Base-by-base conservation (phyloP, 2,888 invertebrate genomes). In the Dicyrtomina minuta region DNA sequence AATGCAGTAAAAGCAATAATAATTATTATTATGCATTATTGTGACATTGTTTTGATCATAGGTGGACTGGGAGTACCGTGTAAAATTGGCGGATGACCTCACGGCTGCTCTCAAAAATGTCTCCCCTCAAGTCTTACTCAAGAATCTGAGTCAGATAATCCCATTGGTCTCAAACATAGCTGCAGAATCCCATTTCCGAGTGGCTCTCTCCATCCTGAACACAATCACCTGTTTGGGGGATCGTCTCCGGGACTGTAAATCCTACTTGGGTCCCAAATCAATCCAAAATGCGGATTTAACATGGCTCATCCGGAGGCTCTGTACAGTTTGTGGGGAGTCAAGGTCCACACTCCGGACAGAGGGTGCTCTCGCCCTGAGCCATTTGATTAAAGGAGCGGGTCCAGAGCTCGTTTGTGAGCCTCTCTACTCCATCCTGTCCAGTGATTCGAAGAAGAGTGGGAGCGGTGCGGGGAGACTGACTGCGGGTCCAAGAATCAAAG, bases 281-380 rank as follows among this genome's bases (percentile, higher is more conserved):
- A 51, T 75, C n/a, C 74, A 72, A 15, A 70, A 73, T 61, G 74
- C 74, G 12, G 77, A 77, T 64, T 60, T 77, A n/a, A 75, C 75
- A 17, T 76, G 76, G 75, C 61, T 77, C 15, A 58, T 77, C 44
- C 59, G 75, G 24, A 68, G 73, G 59, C 72, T 77, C 22, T 77
- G 77, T 66, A 74, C 73, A 20, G 65, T 76, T 33, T 73, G 73
- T 46, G 75, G 74, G 24, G 77, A 77, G 60, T 73, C 75, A 41
- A 69, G 75, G 44, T 76, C 76, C 17, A 72, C 73, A 10, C 41
- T 77, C 22, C 70, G 72, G 26, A 73, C 71, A 49, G 77, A 76
- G 65, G 75, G 75, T 26, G 73, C 73, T 49, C 22, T 74, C 12
- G 74, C 75, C 12, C 59, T 77, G 33, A 73, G 74, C 58, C 70